Base-by-base conservation (phyloP, 2,888 invertebrate species). In the Lissonota sp. region DNA sequence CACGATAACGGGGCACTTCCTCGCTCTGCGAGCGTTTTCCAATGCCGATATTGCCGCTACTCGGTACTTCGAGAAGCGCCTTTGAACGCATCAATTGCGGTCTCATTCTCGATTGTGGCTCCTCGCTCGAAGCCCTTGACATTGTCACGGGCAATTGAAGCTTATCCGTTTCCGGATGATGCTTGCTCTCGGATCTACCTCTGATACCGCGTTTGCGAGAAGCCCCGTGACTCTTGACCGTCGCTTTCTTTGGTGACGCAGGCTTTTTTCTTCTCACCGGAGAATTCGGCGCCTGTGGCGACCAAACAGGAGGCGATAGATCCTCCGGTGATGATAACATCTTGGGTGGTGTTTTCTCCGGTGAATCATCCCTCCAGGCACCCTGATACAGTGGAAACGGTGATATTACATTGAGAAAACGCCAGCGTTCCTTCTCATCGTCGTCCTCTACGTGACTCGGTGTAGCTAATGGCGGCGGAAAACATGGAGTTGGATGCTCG, bases 341-440 rank as follows among this genome's bases (percentile, higher is more conserved):
- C 46, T 69, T 85, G 0, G 87, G 87, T 1, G 91, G 91, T 4
- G 89, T 88, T n/a, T 83, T 88, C 40, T 91, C 89, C 16, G 92
- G 91, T 1, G 92, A 89, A 58, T 90, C 89, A 72, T 92, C 92
- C 77, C 87, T 91, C 92, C 92, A 92, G 7, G 88, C 92, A 12
- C 92, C 92, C 72, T 92, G 92, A 51, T 92, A 92, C 7, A 92
- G 75, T 3, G 92, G 92, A 37, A 92, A 92, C 26, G 92, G 91
- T 5, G 91, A 88, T 7, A 92, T 88, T 80, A 90, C 89, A 62
- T 91, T 92, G 37, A 92, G 85, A 10, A 92, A 88, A 26, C 90
- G 86, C 92, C 89, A 89, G 4, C 92, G 90, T 63, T 87, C 88
- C 10, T 89, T 88, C n/a, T 89, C 90, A 10, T 92, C 91, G 57